A percentile compares a stretch with the other conserved stretches of the same genome.
These are phyloP conservation scores for Mustela lutreola DNA, from an alignment of 2,113 vertebrate species.

Conservation along the genomic window DNA sequence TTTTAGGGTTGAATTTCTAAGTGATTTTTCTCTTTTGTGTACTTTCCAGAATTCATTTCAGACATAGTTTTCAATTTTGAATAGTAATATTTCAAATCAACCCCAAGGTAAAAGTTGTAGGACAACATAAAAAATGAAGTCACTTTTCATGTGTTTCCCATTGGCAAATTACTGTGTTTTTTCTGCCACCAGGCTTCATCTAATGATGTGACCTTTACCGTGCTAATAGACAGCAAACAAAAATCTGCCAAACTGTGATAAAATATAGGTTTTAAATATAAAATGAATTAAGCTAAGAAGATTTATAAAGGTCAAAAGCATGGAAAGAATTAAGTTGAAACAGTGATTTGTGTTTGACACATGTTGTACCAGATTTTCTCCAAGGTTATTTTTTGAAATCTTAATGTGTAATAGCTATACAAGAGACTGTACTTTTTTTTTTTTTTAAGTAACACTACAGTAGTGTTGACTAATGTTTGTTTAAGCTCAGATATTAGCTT, in stretches of 20 bases:
- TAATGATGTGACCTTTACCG: constrained; percentile 82
- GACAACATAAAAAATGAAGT: constrained; percentile 86
- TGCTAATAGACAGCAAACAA: constrained; percentile 77
- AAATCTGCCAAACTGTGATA: constrained; percentile 84
- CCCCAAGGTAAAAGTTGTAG: constrained; percentile 86
- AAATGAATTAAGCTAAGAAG: constrained; percentile 80
- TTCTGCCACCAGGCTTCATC: constrained; percentile 72
- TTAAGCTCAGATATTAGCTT: not conserved
- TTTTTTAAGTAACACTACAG: not conserved
- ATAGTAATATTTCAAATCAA: constrained; percentile 77
- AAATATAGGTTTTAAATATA: constrained; percentile 83
- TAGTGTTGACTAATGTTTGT: not conserved
- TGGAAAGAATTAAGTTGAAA: constrained; percentile 65
- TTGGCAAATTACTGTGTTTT: constrained; percentile 69
- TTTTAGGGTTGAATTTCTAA: constrained; percentile 12
- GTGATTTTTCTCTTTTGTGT: constrained; percentile 51
- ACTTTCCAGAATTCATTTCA: constrained; percentile 76
- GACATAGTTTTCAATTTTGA: constrained; percentile 81
- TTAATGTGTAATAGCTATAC: constrained; percentile 20
- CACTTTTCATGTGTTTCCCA: constrained; percentile 77
- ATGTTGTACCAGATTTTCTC: constrained; percentile 13
- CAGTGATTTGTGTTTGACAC: constrained; percentile 65
- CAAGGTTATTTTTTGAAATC: constrained; percentile 58
- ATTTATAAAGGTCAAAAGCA: constrained; percentile 81
- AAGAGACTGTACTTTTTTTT: not conserved